These are phyloP conservation scores for Pseudochirops corinnae DNA, from an alignment of 2,797 vertebrate species.

Conservation along the genomic window DNA sequence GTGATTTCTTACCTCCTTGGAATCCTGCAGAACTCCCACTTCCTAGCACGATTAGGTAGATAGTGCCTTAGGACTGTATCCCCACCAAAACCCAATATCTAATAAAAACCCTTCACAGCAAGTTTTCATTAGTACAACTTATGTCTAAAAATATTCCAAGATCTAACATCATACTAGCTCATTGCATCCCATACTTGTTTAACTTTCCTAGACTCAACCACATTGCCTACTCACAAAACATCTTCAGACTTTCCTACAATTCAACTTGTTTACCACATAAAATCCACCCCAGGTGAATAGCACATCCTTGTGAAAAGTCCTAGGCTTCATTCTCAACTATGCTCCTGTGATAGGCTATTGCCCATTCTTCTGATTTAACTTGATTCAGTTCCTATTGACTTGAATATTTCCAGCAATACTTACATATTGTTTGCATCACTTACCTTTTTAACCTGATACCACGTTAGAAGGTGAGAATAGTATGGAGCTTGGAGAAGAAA, in stretches of 20 bases:
- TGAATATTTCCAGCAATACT: not conserved
- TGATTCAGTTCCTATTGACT: not conserved
- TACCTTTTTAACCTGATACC: not conserved
- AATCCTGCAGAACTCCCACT: not conserved
- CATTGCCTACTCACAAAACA: no score
- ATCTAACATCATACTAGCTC: no score
- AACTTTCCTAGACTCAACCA: no score
- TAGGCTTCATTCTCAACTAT: not conserved
- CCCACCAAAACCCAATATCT: not conserved
- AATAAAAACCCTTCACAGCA: not conserved
- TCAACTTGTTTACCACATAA: not conserved
- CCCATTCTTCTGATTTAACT: not conserved
- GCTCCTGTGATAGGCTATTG: not conserved
- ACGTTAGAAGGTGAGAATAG: not conserved
- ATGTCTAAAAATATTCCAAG: not conserved
- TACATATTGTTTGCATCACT: not conserved
- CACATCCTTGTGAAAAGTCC: not conserved
- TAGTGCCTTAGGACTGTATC: not conserved
- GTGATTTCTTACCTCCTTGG: not conserved
- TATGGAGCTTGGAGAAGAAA: not conserved
- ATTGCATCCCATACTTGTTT: no score
- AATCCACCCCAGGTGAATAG: not conserved
- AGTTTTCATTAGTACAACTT: not conserved
- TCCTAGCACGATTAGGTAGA: not conserved
- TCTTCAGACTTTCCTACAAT: not conserved